Evolutionary conservation across 2,888 invertebrate species (phyloP), one percentile per base, ranked within the genome.

Genomic region (Parnassius smintheus): DNA sequence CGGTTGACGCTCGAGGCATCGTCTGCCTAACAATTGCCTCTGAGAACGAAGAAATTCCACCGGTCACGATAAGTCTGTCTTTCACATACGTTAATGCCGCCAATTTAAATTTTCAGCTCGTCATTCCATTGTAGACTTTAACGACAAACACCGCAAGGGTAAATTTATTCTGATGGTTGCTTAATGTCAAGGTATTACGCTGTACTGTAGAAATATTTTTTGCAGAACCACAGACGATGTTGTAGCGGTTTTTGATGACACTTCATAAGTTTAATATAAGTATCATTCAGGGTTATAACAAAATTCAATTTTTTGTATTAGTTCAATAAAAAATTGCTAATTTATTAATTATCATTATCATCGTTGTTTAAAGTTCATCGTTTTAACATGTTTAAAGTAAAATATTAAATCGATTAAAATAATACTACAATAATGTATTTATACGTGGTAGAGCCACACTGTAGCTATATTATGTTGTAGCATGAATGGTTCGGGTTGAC

Each of bases 1-100:
- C 44, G 46, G 46, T 12, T 18, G 46, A 51, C 55, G 62, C 62
- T 59, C 41, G 50, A 22, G 64, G 64, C 64, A 56, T 50, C 45
- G 61, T 54, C 58, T 58, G 58, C 57, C 41, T 54, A 51, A 59
- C 63, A 59, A 58, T 62, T 54, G 59, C 18, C 54, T 18, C 51
- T 55, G n/a, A 44, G 44, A 22, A 57, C 25, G 45, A 50, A 54
- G 58, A 50, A 50, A 62, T 59, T 59, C 62, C 59, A 50, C 54
- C 50, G 59, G 25, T 55, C 55, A 50, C 58, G 62, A 59, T 59
- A 62, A 62, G 13, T 59, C 50, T 50, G 59, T 62, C 59, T 46
- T 62, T 45, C 42, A 44, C 56, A 35, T 62, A 55, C 54, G 55
- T 58, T 59, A 62, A 62, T 62, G 55, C 45, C 18, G 44, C 35